phyloP scores from a whole-genome alignment of 2,888 invertebrate species.

The Gnatocerus cornutus region DNA sequence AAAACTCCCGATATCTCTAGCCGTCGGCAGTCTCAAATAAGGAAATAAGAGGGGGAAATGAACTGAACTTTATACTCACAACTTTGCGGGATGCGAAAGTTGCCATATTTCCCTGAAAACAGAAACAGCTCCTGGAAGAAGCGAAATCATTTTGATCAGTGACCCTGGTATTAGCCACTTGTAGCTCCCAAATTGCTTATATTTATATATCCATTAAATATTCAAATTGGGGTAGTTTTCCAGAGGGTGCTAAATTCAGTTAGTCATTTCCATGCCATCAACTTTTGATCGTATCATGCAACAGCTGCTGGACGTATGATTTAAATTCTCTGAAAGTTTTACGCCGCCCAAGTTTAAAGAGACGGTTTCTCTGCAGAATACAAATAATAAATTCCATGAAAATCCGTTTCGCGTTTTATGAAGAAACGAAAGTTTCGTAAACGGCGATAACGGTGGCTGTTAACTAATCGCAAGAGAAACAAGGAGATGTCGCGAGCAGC shows the following conservation, averaged over 20 bases:
- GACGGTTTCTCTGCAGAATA: conserved; percentile 52
- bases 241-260: conserved; percentile 53
- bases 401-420: conserved; percentile 13
- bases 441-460: conserved; percentile 31
- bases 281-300: conserved; percentile 60
- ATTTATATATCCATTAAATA: conserved; percentile 54
- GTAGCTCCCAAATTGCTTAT: conserved; percentile 49
- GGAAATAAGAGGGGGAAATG: conserved; percentile 57
- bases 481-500: conserved; percentile 35
- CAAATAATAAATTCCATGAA: conserved; percentile 57
- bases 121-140: conserved; percentile 30
- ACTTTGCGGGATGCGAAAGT: conserved; percentile 45
- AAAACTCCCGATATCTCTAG: conserved; percentile 55
- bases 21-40: conserved; percentile 54
- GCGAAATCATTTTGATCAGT: not conserved
- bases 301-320: conserved; percentile 60
- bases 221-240: conserved; percentile 52
- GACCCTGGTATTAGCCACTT: conserved; percentile 28
- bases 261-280: conserved; percentile 60
- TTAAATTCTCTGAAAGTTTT: conserved; percentile 59
- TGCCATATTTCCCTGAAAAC: conserved; percentile 33
- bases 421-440: conserved; percentile 36
- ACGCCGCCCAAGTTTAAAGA: conserved; percentile 54
- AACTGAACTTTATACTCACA: conserved; percentile 57
- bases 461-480: conserved; percentile 48